Evolutionary conservation across 2,888 invertebrate genomes (phyloP).

Genomic region (Piscicola geometra): DNA sequence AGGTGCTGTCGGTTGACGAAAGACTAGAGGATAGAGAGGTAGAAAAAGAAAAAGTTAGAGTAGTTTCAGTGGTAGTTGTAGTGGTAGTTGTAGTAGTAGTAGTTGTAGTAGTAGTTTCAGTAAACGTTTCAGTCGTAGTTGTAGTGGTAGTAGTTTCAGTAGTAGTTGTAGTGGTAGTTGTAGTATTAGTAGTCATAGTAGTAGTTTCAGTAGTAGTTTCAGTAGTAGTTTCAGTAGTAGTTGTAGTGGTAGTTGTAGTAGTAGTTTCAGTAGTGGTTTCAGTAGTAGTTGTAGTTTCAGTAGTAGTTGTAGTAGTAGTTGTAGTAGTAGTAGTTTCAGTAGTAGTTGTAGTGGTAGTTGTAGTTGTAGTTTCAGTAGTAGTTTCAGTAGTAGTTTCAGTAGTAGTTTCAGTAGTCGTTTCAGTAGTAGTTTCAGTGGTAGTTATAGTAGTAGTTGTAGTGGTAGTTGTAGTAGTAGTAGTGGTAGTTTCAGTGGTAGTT

Average conservation of each 20-base stretch:
- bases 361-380: constrained; percentile 2
- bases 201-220: constrained; percentile 36
- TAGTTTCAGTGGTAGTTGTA: too few relatives aligned
- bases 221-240: constrained; percentile 37
- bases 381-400: constrained; percentile 30
- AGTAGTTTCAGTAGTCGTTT: constrained; percentile 36
- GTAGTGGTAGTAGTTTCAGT: constrained; percentile 31
- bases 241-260: constrained; percentile 28
- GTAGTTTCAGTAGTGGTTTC: constrained; percentile 41
- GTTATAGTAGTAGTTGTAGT: constrained; percentile 34
- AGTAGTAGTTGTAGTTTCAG: neutral
- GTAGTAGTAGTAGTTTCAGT: constrained; percentile 4
- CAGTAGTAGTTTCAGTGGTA: constrained; percentile 37
- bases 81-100: too few relatives aligned
- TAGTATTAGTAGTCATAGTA: constrained; percentile 27
- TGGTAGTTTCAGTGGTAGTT: constrained; percentile 26
- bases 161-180: constrained; percentile 33
- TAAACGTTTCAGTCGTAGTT: neutral
- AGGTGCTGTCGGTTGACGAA: constrained; percentile 20
- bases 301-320: constrained; percentile 1
- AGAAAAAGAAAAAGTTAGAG: constrained; percentile 8
- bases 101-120: too few relatives aligned
- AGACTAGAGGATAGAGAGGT: constrained; percentile 15
- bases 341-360: constrained; percentile 1
- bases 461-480: constrained; percentile 37